These are phyloP conservation scores for Panthera tigris DNA, from an alignment of 2,113 vertebrate genomes.

Conservation along the genomic window DNA sequence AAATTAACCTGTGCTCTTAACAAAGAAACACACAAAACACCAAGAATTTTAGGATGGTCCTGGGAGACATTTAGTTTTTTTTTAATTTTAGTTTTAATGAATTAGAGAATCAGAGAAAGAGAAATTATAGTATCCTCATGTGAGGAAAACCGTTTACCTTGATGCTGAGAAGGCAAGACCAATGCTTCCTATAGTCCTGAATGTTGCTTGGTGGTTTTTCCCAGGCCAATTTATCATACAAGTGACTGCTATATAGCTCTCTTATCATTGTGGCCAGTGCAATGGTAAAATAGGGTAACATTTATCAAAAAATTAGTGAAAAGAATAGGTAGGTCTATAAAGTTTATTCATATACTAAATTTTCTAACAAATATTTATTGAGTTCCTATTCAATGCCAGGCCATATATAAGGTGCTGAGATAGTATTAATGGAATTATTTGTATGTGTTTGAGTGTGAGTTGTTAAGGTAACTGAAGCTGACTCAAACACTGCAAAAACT, in stretches of 20 bases:
- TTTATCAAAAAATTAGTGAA: background rate
- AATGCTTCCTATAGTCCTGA: background rate
- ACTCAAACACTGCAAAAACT: background rate
- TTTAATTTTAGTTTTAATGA: constrained; percentile 33
- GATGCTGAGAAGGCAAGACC: background rate
- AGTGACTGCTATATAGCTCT: background rate
- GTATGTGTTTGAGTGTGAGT: background rate
- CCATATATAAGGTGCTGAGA: background rate
- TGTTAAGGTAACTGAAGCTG: background rate
- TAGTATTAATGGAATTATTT: background rate
- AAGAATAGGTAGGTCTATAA: background rate
- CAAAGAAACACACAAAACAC: background rate
- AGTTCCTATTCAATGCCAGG: background rate
- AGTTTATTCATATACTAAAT: background rate
- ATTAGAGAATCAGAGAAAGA: background rate
- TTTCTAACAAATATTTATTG: background rate
- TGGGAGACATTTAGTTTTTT: background rate
- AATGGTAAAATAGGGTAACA: background rate
- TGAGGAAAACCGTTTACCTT: background rate
- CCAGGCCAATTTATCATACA: background rate
- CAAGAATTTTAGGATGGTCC: background rate
- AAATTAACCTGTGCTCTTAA: background rate
- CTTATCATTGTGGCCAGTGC: background rate
- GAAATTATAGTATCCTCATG: background rate
- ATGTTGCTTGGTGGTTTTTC: background rate